Percentiles rank a stretch among this genome's conserved stretches.
phyloP scores from a whole-genome alignment of 2,113 vertebrate species.

The Hirundichthys speculiger region DNA sequence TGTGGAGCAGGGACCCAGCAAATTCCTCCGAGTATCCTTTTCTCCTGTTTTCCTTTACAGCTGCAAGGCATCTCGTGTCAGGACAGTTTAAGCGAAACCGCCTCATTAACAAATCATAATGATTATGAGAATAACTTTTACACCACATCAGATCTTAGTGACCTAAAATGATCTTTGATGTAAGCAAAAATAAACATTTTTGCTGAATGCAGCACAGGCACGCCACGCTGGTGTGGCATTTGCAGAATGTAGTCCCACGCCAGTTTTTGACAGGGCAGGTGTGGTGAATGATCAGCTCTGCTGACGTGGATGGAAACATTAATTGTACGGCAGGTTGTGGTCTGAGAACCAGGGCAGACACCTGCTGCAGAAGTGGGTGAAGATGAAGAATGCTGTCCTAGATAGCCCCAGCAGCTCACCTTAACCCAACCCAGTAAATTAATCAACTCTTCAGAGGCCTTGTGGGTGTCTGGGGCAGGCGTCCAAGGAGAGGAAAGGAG shows the following conservation, averaged over 20 bases:
- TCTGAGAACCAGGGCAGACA: constrained; percentile 80
- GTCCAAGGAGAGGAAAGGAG: constrained; percentile 37
- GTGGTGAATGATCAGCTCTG: constrained; percentile 43
- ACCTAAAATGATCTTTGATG: no score
- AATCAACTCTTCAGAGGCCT: constrained; percentile 76
- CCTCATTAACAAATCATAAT: no score
- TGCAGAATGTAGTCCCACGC: constrained; percentile 20
- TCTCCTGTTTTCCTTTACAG: no score
- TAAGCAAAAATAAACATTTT: constrained; percentile 4
- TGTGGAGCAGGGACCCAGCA: background rate
- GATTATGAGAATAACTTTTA: no score
- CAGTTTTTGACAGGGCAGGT: constrained; percentile 24
- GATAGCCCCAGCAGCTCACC: constrained; percentile 76
- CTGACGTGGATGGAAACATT: constrained; percentile 67
- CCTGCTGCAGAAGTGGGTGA: constrained; percentile 82
- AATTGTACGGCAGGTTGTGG: constrained; percentile 70
- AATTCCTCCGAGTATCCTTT: background rate
- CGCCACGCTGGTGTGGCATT: no score
- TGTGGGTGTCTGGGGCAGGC: constrained; percentile 63
- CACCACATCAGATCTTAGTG: no score
- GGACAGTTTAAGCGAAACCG: no score
- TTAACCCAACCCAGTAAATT: constrained; percentile 69
- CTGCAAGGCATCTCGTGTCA: no score
- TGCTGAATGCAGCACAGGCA: constrained; percentile 16
- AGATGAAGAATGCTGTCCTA: constrained; percentile 84